Conservation (phyloP, 2,797 vertebrate species). For the Lacerta agilis region DNA sequence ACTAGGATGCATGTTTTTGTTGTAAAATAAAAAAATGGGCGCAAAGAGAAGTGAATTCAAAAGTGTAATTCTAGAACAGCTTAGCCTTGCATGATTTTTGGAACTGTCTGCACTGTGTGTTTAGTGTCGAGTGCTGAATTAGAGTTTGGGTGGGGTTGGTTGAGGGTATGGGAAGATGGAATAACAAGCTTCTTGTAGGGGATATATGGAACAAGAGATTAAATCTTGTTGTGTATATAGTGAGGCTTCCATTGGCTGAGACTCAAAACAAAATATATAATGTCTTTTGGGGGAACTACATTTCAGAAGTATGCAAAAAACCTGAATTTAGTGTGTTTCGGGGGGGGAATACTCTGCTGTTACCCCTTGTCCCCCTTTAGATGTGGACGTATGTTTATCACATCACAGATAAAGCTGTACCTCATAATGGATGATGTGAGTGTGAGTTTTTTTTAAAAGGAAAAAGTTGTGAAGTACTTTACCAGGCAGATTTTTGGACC, state of each 20-base stretch:
- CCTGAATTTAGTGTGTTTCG: background rate
- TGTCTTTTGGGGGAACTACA: background rate
- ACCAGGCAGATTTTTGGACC: background rate
- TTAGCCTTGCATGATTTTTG: constrained; percentile 19
- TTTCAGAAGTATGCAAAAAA: background rate
- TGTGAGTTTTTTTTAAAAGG: background rate
- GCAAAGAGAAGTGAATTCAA: constrained; percentile 64
- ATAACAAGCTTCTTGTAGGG: background rate
- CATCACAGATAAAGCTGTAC: background rate
- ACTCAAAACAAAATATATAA: background rate
- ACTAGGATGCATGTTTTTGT: constrained; percentile 75
- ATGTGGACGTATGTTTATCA: background rate
- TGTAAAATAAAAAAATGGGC: constrained; percentile 70
- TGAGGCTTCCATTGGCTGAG: constrained; percentile 8
- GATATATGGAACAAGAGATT: constrained; percentile 5
- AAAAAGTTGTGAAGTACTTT: background rate
- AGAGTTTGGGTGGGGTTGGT: background rate
- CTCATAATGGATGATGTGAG: background rate
- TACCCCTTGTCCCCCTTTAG: background rate
- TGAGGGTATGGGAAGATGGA: background rate
- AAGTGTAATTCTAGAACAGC: constrained; percentile 49
- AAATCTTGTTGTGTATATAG: background rate
- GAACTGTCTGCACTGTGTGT: constrained; percentile 35
- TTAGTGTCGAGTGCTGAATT: constrained; percentile 38
- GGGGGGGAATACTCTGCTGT: background rate